phyloP scores from a whole-genome alignment of 2,797 vertebrate species.

The Bryconaethiops microstoma region DNA sequence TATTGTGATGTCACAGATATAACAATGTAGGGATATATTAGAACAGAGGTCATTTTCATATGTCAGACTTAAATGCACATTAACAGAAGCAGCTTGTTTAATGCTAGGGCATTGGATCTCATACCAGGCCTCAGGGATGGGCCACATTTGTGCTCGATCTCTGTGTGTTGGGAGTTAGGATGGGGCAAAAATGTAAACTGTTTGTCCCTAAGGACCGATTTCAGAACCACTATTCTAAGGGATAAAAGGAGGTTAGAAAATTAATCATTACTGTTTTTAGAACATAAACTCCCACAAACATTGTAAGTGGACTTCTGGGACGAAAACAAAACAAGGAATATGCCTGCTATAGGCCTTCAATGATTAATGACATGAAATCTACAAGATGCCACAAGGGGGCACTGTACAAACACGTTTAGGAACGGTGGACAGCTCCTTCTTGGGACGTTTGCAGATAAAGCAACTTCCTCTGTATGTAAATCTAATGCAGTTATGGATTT shows the following conservation, averaged over 20 bases:
- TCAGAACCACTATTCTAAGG: too few species aligned
- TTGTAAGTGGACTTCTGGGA: too few species aligned
- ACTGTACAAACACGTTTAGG: constrained; percentile 43
- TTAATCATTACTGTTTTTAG: too few species aligned
- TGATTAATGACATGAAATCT: constrained; percentile 15
- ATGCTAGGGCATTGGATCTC: neutral
- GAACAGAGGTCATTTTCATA: neutral
- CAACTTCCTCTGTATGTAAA: constrained; percentile 31
- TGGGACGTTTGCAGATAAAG: constrained; percentile 1
- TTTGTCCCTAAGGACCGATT: neutral
- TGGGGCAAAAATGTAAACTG: neutral
- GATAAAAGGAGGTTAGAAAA: too few species aligned
- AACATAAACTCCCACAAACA: too few species aligned
- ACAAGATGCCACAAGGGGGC: constrained; percentile 46
- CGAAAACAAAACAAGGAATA: neutral
- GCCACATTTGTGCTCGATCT: too few species aligned
- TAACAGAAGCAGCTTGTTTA: neutral
- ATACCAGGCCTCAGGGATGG: too few species aligned
- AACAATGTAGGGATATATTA: too few species aligned
- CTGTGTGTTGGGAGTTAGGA: too few species aligned
- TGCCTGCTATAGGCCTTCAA: neutral
- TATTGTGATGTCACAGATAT: too few species aligned
- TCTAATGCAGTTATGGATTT: constrained; percentile 28
- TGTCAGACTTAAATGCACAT: neutral
- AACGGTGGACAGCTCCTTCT: neutral